Base-by-base conservation (phyloP, 2,797 vertebrate genomes). In the Pteronotus mesoamericanus region DNA sequence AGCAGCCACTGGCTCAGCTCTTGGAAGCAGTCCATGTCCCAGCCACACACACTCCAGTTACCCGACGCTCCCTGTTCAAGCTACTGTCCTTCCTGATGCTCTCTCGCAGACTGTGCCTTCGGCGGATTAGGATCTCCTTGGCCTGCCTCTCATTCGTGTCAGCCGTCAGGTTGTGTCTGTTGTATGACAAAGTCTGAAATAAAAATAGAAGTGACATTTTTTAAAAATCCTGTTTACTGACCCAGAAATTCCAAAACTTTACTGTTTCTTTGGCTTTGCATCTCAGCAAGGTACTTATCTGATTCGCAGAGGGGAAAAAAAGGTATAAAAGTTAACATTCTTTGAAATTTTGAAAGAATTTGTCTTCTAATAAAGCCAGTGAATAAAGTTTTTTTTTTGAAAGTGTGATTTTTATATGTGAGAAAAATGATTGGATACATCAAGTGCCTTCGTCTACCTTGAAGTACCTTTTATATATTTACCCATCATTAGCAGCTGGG, bases 71-170 rank as follows among this genome's bases (percentile, higher is more conserved):
- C 9, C 97, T 98, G 37, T 98, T 98, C 78, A 98, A 82, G 94
- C 98, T 98, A 97, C 95, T 98, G 1, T 98, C 98, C 85, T 99
- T 99, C 94, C 99, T 98, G 79, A 99, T 96, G 98, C 99, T 99
- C 74, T 99, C 99, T 29, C 99, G 98, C 92, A 99, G 96, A 97
- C 99, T 99, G 97, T 99, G 98, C 22, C 99, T 99, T 0, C 99
- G 98, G 75, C 99, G 99, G 97, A 99, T 99, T 85, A 99, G 98
- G 57, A 99, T 99, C 98, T 99, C 99, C 97, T 98, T 99, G 80
- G 98, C 98, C 53, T 99, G 99, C 89, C 97, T 98, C 91, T 99
- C 99, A 0, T 98, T 99, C 2, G 98, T 98, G 86, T 99, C 99
- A 2, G 98, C 98, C 22, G 99, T 99, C 95, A 99, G 98, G 22